Conservation (phyloP, 2,888 invertebrate genomes). For the Eupithecia exiguata region DNA sequence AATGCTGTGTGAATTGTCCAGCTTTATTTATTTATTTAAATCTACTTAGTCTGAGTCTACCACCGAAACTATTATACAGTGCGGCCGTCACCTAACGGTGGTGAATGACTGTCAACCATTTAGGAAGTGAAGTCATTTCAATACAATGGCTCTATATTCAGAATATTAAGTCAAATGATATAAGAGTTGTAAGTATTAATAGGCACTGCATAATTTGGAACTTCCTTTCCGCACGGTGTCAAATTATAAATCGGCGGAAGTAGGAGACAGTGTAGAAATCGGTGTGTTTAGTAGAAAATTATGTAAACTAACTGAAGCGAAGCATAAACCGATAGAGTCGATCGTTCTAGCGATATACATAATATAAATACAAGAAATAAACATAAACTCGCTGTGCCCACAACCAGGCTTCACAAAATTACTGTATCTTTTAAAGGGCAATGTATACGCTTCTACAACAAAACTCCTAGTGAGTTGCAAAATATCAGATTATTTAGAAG, state of each 20-base stretch:
- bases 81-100: slow-evolving; percentile 56
- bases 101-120: slow-evolving; percentile 52
- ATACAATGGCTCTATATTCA: slow-evolving; percentile 48
- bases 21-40: too few species aligned
- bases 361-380: too few species aligned
- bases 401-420: too few species aligned
- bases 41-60: too few species aligned
- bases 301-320: background rate
- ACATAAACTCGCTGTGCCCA: too few species aligned
- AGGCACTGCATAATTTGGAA: slow-evolving; percentile 21
- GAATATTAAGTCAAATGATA: slow-evolving; percentile 43
- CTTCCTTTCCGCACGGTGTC: slow-evolving; percentile 30
- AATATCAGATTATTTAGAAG: too few species aligned
- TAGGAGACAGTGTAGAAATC: background rate
- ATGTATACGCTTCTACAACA: too few species aligned
- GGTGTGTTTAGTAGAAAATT: background rate
- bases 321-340: background rate
- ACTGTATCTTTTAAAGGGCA: too few species aligned
- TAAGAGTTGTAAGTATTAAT: slow-evolving; percentile 24
- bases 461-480: too few species aligned
- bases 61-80: background rate
- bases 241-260: background rate
- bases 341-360: background rate
- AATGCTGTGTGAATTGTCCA: too few species aligned
- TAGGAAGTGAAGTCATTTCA: slow-evolving; percentile 50